Evolutionary conservation across 2,888 invertebrate species (phyloP).

Genomic region (Gasteruption jaculator): DNA sequence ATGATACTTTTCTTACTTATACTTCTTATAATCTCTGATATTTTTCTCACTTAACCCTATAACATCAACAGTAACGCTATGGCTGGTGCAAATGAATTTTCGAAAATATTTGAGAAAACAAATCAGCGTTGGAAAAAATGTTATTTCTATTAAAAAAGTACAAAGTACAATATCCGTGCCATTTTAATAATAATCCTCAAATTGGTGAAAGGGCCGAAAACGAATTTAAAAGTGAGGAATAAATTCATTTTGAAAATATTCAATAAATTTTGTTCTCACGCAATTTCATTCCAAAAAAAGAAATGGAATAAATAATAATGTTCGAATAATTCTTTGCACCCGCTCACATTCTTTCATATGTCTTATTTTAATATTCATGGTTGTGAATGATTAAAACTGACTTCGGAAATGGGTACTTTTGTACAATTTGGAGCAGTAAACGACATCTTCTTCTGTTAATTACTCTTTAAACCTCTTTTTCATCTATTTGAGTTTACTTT

Average conservation of each 20-base stretch:
- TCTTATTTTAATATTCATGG: conserved; percentile 40
- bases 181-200: no score
- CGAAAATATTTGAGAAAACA: no score
- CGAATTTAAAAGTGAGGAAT: no score
- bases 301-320: neutral
- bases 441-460: neutral
- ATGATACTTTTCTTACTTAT: no score
- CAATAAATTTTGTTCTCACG: neutral
- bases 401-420: conserved; percentile 36
- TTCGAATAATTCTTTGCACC: conserved; percentile 5
- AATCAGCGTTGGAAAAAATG: no score
- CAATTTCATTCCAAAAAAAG: neutral
- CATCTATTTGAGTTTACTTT: no score
- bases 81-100: no score
- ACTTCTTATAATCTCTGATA: neutral
- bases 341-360: conserved; percentile 26
- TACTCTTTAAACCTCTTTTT: no score
- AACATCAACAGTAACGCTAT: conserved; percentile 1
- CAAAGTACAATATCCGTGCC: no score
- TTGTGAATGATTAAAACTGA: conserved; percentile 33
- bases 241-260: no score
- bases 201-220: no score
- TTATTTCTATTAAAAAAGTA: no score
- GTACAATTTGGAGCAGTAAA: conserved; percentile 27
- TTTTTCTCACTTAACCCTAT: neutral